Base-by-base conservation (phyloP, 2,888 invertebrate genomes). In the Ormyrus thymus region DNA sequence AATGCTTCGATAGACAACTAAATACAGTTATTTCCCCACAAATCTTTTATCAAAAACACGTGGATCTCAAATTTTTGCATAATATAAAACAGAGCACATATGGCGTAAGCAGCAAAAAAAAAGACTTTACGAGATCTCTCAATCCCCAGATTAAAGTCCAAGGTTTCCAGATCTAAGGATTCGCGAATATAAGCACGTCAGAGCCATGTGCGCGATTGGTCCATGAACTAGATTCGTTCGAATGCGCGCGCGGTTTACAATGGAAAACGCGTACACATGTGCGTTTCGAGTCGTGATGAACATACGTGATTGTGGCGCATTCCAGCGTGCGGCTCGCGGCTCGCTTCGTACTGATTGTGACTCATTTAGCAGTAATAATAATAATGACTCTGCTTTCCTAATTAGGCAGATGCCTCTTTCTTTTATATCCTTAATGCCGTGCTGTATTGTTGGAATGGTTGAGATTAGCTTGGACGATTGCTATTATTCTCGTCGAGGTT, bases 171-270 rank as follows among this genome's bases (percentile, higher is more conserved):
- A 58, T 29, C 29, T 50, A 46, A 7, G 59, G 59, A 70, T 61
- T 43, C 74, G 58, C 58, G 65, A n/a, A 58, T 58, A 50, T 73
- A 46, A 65, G 53, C 10, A 43, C 61, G 68, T 69, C 75, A 69
- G 45, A 29, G 75, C 15, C 58, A 43, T 66, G 50, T 48, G 75
- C 8, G 50, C n/a, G 13, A 59, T 77, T 45, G 74, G 61, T 80
- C 75, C 80, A 62, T 80, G 80, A 80, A 80, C 80, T 80, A 80
- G 74, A 66, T 80, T 75, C 71, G 45, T 9, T 62, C 51, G 55
- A 56, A n/a, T 48, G 58, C n/a, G 50, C 8, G 48, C 66, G 45
- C 50, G n/a, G n/a, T 5, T 62, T 8, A 59, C 73, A 76, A 69
- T 80, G 68, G 56, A 9, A 70, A 69, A 62, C 10, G 15, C 58